Base-by-base conservation (phyloP, 2,888 invertebrate species). In the Rapana venosa region DNA sequence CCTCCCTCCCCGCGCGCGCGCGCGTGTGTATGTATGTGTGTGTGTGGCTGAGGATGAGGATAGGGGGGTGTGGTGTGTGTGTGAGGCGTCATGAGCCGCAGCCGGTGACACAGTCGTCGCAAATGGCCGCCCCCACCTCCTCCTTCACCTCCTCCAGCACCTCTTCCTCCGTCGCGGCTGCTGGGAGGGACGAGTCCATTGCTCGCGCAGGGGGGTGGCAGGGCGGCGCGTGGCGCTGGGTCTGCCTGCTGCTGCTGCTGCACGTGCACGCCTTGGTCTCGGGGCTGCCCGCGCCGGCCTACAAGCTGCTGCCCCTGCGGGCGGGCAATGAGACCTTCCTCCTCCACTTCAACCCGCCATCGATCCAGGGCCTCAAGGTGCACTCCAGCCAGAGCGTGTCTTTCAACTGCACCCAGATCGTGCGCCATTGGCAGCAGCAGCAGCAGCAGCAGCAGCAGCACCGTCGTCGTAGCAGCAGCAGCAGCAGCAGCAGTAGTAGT, bases 321-420 rank as follows among this genome's bases (percentile, higher is more conserved):
- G 90, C 89, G 61, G 87, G 90, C 87, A 94, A 93, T 93, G 94
- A 93, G 92, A 93, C 93, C 90, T 91, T 94, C 93, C 93, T 93
- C 91, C 92, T 94, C 88, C 93, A 93, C 91, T 94, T 94, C 92
- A 93, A 93, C 92, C 94, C 94, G 90, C 92, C 93, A 88, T 93
- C 94, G 92, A 94, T 94, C 93, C 93, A 93, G 92, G 93, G 93
- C 89, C 93, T 94, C 84, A 92, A 91, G 91, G 93, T 93, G 90
- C 93, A 92, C 93, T 93, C 93, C 88, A 93, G 93, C 91, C 93
- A 92, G 90, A 94, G 93, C 87, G 93, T 94, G 91, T 92, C 93
- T 91, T 94, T 94, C 92, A 94, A 94, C 93, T 94, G 89, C 90
- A 90, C 90, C 35, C 32, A 86, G 1, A 90, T 84, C 87, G 58